Base-by-base conservation (phyloP, 2,113 vertebrate species). In the Hippoglossus stenolepis region DNA sequence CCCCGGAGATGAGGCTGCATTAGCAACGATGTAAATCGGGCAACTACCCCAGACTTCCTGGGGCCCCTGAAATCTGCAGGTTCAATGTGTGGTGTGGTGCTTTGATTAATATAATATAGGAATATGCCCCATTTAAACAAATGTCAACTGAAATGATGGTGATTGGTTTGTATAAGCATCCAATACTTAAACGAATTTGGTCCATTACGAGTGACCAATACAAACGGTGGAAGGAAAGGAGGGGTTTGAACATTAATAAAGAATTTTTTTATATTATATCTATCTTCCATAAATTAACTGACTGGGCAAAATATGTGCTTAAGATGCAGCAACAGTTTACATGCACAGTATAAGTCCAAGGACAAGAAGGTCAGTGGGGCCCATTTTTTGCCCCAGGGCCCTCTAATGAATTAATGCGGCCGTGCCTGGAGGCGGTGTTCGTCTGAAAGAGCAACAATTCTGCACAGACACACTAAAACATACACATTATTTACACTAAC, bases 11-110 rank as follows among this genome's bases (percentile, higher is more conserved):
- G 6, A 64, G 21, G 56, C 18, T 31, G 64, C 20, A 78, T 84
- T 35, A 84, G 35, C 24, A 59, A 11, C 31, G 8, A 31, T 24
- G 10, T n/a, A 73, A 70, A 87, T 63, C 2, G 2, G 40, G 59
- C 3, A 31, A 47, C 31, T 63, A 28, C 35, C 58, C 21, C 63
- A 68, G 77, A 79, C 53, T 13, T 70, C 31, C 38, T 63, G 70
- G 67, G 61, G 43, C 75, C 75, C n/a, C 1, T 3, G 45, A 15
- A 56, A 38, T 31, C 23, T 14, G 21, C 57, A 23, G 23, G 23
- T 63, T 71, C 5, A 70, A 8, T 47, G 47, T n/a, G 18, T n/a
- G 54, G 61, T 66, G 23, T 21, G n/a, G n/a, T 38, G 13, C 26
- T 80, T 67, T 54, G 65, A 65, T 60, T 23, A 28, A 51, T 40